Base-by-base conservation (phyloP, 2,797 vertebrate genomes). In the Bradypodion pumilum region DNA sequence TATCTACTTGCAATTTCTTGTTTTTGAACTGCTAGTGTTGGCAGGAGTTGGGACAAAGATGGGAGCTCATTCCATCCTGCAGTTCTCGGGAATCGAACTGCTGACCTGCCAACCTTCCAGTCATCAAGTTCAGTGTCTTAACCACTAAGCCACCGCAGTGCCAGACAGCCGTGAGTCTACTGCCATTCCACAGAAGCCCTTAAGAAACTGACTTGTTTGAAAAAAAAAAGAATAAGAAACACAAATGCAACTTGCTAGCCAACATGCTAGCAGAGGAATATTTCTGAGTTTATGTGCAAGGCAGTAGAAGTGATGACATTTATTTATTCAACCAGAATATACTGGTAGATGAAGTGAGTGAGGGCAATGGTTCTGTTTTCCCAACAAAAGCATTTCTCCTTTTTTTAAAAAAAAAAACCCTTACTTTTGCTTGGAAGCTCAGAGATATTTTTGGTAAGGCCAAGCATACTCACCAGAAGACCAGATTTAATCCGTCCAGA, bases 281-380 rank as follows among this genome's bases (percentile, higher is more conserved):
- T 12, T 35, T 52, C 16, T n/a, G 56, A 52, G 8, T 42, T 27
- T 70, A 29, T 2, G 27, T 13, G 42, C 42, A 16, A 32, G 4
- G 40, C 7, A 27, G 23, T 35, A 40, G 35, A 40, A 40, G 66
- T n/a, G n/a, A n/a, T n/a, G n/a, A n/a, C n/a, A n/a, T n/a, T n/a
- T n/a, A n/a, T n/a, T n/a, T n/a, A n/a, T n/a, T n/a, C n/a, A 86
- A 27, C 12, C 92, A 90, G 1, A 92, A 95, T 1, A 72, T 93
- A 4, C 72, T 91, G 37, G 96, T 98, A 49, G 99, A 99, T 4
- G 98, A 99, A 97, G 99, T 98, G 74, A 86, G 90, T 13, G 49
- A 7, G 60, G 27, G 27, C n/a, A n/a, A n/a, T n/a, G n/a, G n/a
- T n/a, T n/a, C 4, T 7, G 3, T 19, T 44, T 21, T 46, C 29